phyloP scores from a whole-genome alignment of 2,113 vertebrate genomes.

The Mirza zaza region DNA sequence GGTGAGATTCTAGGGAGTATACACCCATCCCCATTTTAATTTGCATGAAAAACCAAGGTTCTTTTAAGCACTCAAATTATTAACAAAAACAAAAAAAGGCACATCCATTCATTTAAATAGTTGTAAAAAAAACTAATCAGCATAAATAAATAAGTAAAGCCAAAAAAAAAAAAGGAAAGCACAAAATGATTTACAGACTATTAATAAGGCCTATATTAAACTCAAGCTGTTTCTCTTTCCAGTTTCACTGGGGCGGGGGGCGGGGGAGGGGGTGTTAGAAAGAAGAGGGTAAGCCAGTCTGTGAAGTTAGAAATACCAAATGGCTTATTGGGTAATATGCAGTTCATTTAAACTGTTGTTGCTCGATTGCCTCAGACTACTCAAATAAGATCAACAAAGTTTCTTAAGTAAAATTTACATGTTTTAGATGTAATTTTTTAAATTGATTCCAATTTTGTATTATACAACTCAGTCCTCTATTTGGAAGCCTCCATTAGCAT shows the following conservation, averaged over 20 bases:
- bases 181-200: slow-evolving; percentile 78
- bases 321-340: slow-evolving; percentile 72
- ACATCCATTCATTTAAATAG: slow-evolving; percentile 78
- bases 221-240: slow-evolving; percentile 67
- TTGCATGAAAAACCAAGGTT: slow-evolving; percentile 68
- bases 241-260: slow-evolving; percentile 60
- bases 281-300: slow-evolving; percentile 73
- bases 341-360: slow-evolving; percentile 64
- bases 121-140: slow-evolving; percentile 66
- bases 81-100: slow-evolving; percentile 54
- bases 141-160: slow-evolving; percentile 75
- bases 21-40: slow-evolving; percentile 69
- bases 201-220: slow-evolving; percentile 74
- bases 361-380: slow-evolving; percentile 74
- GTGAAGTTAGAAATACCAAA: slow-evolving; percentile 81
- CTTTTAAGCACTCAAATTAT: slow-evolving; percentile 76
- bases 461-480: slow-evolving; percentile 51
- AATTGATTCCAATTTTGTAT: slow-evolving; percentile 66
- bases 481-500: slow-evolving; percentile 71
- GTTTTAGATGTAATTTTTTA: slow-evolving; percentile 60
- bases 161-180: slow-evolving; percentile 82
- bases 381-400: slow-evolving; percentile 74
- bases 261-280: slow-evolving; percentile 66
- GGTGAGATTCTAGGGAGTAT: slow-evolving; percentile 72
- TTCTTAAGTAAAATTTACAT: slow-evolving; percentile 73